Percentiles rank a stretch among this genome's conserved stretches.
Evolutionary conservation across 2,888 invertebrate genomes (phyloP).

Genomic region (Andrena flavipes): DNA sequence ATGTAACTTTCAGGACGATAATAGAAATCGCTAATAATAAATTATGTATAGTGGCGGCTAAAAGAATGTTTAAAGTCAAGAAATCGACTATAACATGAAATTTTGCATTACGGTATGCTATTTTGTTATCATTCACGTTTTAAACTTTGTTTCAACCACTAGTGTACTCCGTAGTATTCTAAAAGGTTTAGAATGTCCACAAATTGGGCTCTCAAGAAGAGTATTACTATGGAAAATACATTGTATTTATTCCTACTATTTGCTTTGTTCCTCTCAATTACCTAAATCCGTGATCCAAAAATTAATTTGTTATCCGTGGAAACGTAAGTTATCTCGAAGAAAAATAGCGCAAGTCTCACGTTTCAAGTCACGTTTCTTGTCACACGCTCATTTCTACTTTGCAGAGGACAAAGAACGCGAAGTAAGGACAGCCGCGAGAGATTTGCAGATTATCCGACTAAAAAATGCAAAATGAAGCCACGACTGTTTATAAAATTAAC

Average conservation of each 20-base stretch:
- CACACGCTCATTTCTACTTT: not conserved
- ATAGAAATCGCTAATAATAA: not conserved
- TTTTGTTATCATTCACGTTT: not conserved
- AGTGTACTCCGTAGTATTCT: not conserved
- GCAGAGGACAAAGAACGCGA: conserved; percentile 14
- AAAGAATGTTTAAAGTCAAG: not conserved
- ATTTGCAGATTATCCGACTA: conserved; percentile 2
- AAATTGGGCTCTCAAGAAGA: not conserved
- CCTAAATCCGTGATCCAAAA: not conserved
- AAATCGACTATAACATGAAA: not conserved
- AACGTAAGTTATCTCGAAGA: not conserved
- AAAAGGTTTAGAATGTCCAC: not conserved
- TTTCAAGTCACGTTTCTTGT: not conserved
- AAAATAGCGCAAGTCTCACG: conserved; percentile 2
- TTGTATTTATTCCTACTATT: not conserved
- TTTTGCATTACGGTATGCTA: not conserved
- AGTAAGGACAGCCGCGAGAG: not conserved
- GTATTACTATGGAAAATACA: not conserved
- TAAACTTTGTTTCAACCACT: not conserved
- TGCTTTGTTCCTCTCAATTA: not conserved
- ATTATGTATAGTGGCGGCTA: not conserved
- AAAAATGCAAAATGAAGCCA: conserved; percentile 7
- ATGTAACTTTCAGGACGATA: not conserved
- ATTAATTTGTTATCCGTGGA: not conserved
- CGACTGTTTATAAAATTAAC: not conserved